Conservation (phyloP, 92 coral and sea anemone genomes). For the Hydrozoanthus gracilis region DNA sequence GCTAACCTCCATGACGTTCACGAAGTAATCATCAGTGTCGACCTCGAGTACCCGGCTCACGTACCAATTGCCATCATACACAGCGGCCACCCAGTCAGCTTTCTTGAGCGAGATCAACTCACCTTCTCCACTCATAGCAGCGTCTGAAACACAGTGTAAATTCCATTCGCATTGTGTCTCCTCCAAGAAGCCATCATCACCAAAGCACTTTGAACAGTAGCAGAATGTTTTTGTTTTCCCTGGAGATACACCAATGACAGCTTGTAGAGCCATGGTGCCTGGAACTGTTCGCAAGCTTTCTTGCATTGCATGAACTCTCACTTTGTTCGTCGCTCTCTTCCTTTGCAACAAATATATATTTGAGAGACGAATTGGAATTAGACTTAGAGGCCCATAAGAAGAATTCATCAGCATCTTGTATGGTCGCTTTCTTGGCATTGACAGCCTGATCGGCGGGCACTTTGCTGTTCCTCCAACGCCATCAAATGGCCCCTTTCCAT, state of each 20-base stretch:
- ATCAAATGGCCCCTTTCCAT: constrained; percentile 59
- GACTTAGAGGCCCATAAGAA: constrained; percentile 40
- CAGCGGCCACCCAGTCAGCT: constrained; percentile 46
- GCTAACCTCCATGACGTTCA: constrained; percentile 20
- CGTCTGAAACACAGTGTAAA: constrained; percentile 15
- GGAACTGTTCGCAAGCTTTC: constrained; percentile 3
- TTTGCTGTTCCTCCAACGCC: constrained; percentile 59
- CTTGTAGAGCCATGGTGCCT: constrained; percentile 23
- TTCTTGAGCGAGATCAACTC: background rate
- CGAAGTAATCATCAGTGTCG: constrained; percentile 27
- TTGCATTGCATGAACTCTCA: constrained; percentile 7
- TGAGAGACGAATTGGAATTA: constrained; percentile 11
- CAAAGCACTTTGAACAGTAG: constrained; percentile 36
- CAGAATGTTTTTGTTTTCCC: constrained; percentile 24
- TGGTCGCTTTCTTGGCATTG: constrained; percentile 27
- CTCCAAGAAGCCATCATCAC: constrained; percentile 7
- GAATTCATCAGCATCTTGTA: constrained; percentile 53
- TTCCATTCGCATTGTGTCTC: constrained; percentile 30
- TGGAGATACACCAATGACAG: constrained; percentile 18
- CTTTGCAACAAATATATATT: constrained; percentile 41
- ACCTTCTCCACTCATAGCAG: too few species aligned
- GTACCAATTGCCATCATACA: constrained; percentile 43
- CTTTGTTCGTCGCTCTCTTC: constrained; percentile 27
- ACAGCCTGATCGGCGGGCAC: constrained; percentile 64
- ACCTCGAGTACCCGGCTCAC: constrained; percentile 30